phyloP scores from a whole-genome alignment of 2,113 vertebrate genomes.

The Thomomys bottae region DNA sequence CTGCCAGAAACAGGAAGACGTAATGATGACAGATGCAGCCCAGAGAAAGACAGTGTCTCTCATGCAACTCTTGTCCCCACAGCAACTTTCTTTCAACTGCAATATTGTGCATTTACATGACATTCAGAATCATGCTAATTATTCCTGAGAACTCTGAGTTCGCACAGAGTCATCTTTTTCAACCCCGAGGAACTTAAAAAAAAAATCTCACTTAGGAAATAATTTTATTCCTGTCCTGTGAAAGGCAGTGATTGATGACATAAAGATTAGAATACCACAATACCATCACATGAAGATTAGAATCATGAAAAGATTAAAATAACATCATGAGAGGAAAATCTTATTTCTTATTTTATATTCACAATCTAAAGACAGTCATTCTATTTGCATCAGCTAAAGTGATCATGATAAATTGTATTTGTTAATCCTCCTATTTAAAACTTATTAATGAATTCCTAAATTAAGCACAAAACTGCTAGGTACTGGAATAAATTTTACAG shows the following conservation, averaged over 20 bases:
- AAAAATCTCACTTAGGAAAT: constrained; percentile 33
- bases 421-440: not conserved
- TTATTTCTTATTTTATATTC: not conserved
- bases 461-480: too few relatives aligned
- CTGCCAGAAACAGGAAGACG: constrained; percentile 43
- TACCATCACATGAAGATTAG: too few relatives aligned
- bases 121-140: constrained; percentile 54
- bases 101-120: constrained; percentile 30
- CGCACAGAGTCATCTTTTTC: constrained; percentile 16
- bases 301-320: not conserved
- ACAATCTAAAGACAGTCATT: not conserved
- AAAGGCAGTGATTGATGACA: constrained; percentile 48
- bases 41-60: not conserved
- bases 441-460: not conserved
- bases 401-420: not conserved
- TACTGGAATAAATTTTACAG: too few relatives aligned
- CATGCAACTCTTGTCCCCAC: not conserved
- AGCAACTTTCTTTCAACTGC: constrained; percentile 48
- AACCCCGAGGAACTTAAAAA: constrained; percentile 12
- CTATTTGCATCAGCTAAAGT: not conserved
- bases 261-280: not conserved
- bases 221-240: constrained; percentile 51
- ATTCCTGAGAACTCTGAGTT: constrained; percentile 43
- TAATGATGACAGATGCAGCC: constrained; percentile 58
- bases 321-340: not conserved